Conservation (phyloP, 2,797 vertebrate genomes). For the Erethizon dorsatum region DNA sequence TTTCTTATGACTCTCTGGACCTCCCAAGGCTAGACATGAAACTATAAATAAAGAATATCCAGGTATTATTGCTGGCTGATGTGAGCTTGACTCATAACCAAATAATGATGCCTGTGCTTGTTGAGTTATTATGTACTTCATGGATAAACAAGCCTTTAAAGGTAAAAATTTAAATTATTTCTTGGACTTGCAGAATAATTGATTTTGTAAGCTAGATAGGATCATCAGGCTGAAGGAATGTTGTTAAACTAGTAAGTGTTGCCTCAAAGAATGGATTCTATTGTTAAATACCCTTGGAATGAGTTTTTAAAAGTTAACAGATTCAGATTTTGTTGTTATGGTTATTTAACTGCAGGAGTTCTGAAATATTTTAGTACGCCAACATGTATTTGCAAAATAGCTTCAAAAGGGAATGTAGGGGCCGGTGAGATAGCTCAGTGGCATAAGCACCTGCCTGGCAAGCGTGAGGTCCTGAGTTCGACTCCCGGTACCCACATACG, state of each 20-base stretch:
- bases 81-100: conserved; percentile 53
- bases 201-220: conserved; percentile 10
- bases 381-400: neutral
- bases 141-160: neutral
- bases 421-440: too few relatives aligned
- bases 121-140: neutral
- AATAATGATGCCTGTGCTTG: neutral
- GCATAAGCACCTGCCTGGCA: too few relatives aligned
- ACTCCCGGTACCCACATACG: too few relatives aligned
- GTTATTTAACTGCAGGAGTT: neutral
- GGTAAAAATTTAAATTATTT: neutral
- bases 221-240: neutral
- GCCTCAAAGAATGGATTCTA: neutral
- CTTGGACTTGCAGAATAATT: neutral
- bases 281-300: conserved; percentile 1
- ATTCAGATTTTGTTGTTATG: neutral
- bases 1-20: neutral
- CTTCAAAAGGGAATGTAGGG: neutral
- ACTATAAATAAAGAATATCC: neutral
- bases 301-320: neutral
- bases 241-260: neutral
- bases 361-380: neutral
- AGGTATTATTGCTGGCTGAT: conserved; percentile 36
- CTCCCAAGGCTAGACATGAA: conserved; percentile 56
- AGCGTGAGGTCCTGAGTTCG: too few relatives aligned